Evolutionary conservation across 2,888 invertebrate species (phyloP), one percentile per base, ranked within the genome.

Genomic region (Lasioglossum marginatum): DNA sequence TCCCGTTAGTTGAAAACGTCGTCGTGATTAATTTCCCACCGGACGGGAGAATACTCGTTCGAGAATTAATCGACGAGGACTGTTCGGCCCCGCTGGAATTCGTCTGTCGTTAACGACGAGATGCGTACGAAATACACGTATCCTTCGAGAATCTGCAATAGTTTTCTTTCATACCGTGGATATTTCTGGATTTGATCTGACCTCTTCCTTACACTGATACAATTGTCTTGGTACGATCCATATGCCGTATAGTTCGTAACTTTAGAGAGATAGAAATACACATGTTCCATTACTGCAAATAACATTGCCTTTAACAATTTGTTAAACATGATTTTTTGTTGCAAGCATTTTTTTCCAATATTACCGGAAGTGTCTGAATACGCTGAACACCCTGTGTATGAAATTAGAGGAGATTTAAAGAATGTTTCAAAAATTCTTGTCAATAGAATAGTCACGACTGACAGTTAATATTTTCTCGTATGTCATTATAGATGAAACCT

Each of bases 171-270:
- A 31, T 70, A 34, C 70, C 81, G 81, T 87, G 87, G 83, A 88
- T 88, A 89, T 88, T 79, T 79, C 63, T 14, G 78, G 82, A 90
- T 87, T 79, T 77, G 71, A 78, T 79, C 79, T 85, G 88, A 91
- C 90, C 91, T 92, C 91, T 92, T 91, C n/a, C 3, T 87, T 82
- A 78, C 85, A 83, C 86, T 89, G 93, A 93, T 93, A 90, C 91
- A 91, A 94, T 94, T 93, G 91, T 88, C 52, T 83, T 37, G 45
- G 83, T 87, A 71, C 87, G 88, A 87, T 87, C 92, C 91, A 92
- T 93, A 93, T 93, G 92, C 94, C 92, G 93, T 91, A 90, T 91
- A 90, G 92, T 94, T 94, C 92, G 93, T 92, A 93, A 92, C 92
- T 77, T 83, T 40, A 23, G 88, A 80, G 90, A 89, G 89, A 89